These are phyloP conservation scores for Indri indri DNA, from an alignment of 2,113 vertebrate genomes.

Conservation along the genomic window DNA sequence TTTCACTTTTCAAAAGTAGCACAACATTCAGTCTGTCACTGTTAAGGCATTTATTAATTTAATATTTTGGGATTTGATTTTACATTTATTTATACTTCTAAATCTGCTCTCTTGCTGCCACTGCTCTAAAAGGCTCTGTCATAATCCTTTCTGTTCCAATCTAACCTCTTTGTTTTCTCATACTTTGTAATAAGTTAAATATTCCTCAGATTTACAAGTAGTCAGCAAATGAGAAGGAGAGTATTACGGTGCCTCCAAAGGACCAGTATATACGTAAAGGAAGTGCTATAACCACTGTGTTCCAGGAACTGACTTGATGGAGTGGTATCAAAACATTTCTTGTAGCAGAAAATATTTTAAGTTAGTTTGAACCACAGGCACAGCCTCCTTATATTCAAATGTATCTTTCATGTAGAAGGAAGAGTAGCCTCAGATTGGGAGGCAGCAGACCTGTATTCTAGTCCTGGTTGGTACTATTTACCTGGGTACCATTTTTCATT, in stretches of 20 bases:
- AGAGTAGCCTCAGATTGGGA: not conserved
- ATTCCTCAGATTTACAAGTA: not conserved
- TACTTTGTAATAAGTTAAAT: not conserved
- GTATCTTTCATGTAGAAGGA: not conserved
- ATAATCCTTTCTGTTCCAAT: not conserved
- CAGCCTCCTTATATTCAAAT: not conserved
- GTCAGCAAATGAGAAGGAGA: not conserved
- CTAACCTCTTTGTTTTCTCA: not conserved
- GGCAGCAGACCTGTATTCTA: not conserved
- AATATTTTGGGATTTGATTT: not conserved
- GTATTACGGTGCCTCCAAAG: not conserved
- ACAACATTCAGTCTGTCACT: not conserved
- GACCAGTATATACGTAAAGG: not conserved
- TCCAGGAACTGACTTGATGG: not conserved
- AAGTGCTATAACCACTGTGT: not conserved
- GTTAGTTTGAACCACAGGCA: not conserved
- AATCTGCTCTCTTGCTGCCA: not conserved
- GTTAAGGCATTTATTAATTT: not conserved
- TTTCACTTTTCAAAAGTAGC: not conserved
- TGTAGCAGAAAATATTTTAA: not conserved
- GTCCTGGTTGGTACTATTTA: rapidly evolving
- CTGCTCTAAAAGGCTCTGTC: not conserved
- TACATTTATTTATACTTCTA: not conserved
- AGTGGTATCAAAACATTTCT: not conserved
- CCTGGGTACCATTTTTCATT: not conserved